These are phyloP conservation scores for Agonum fuliginosum DNA, from an alignment of 2,888 invertebrate species.

Conservation along the genomic window DNA sequence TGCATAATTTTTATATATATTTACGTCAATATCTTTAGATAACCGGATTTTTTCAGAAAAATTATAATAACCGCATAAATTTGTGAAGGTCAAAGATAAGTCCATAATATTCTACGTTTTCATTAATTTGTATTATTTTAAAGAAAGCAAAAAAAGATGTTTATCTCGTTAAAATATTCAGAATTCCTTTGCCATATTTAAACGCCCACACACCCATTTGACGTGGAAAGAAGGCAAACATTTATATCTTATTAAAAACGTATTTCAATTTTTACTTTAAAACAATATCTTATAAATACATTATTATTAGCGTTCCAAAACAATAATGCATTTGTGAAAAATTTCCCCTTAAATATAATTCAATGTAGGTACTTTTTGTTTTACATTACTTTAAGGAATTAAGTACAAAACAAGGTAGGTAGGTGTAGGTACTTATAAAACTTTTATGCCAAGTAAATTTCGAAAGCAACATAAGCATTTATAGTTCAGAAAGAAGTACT, in stretches of 20 bases:
- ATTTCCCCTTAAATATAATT: too few relatives aligned
- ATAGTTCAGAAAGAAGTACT: too few relatives aligned
- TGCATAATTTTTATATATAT: background rate
- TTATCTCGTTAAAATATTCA: slow-evolving; percentile 17
- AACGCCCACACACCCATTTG: background rate
- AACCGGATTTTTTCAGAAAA: too few relatives aligned
- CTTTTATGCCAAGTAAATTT: too few relatives aligned
- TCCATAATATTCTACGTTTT: background rate
- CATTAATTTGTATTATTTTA: slow-evolving; percentile 14
- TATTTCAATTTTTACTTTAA: background rate
- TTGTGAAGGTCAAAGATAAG: slow-evolving; percentile 5
- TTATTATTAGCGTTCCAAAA: background rate
- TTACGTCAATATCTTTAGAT: background rate
- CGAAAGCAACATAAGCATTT: too few relatives aligned
- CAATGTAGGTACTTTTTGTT: too few relatives aligned
- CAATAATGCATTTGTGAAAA: background rate
- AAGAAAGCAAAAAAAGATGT: background rate
- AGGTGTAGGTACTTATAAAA: too few relatives aligned
- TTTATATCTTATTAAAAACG: background rate
- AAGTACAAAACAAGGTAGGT: too few relatives aligned
- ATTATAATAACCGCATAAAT: too few relatives aligned
- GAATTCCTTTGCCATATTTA: background rate
- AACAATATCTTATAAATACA: background rate
- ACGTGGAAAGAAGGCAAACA: slow-evolving; percentile 11
- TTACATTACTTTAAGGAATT: too few relatives aligned